Percentiles rank a stretch among this genome's conserved stretches.
Conservation (phyloP, 2,113 vertebrate species). For the Gymnogyps californianus region DNA sequence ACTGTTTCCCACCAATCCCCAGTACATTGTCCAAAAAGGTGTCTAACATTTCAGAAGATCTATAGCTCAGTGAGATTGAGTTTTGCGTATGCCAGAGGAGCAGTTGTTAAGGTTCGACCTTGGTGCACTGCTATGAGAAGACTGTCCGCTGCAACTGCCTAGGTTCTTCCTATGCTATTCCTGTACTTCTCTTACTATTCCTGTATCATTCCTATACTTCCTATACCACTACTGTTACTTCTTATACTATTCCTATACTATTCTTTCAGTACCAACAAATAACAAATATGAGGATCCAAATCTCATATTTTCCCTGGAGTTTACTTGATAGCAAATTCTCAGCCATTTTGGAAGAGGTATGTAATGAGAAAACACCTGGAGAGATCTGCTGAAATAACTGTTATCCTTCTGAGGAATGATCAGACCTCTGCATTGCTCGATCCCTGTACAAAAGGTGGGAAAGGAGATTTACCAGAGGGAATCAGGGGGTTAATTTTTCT, state of each 20-base stretch:
- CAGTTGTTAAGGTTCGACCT: neutral
- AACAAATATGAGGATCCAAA: neutral
- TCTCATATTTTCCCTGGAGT: neutral
- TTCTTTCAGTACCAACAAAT: neutral
- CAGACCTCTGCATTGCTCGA: neutral
- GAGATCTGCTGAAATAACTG: neutral
- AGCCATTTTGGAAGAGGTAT: neutral
- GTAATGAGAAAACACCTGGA: neutral
- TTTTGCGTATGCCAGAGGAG: neutral
- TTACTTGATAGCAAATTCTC: neutral
- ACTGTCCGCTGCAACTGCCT: accelerated
- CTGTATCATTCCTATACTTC: neutral
- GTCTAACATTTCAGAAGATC: neutral
- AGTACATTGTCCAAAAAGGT: neutral
- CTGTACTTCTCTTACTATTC: neutral
- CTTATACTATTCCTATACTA: neutral
- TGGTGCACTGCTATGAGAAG: neutral
- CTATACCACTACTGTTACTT: neutral
- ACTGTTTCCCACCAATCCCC: neutral
- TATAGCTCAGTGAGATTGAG: neutral
- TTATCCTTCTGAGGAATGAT: neutral
- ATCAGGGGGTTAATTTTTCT: neutral
- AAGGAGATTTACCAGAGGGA: neutral
- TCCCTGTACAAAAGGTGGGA: neutral
- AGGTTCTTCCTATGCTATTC: neutral